A percentile compares a stretch with the other conserved stretches of the same genome.
Conservation (phyloP, 2,888 invertebrate species). For the Calameuta pallipes region DNA sequence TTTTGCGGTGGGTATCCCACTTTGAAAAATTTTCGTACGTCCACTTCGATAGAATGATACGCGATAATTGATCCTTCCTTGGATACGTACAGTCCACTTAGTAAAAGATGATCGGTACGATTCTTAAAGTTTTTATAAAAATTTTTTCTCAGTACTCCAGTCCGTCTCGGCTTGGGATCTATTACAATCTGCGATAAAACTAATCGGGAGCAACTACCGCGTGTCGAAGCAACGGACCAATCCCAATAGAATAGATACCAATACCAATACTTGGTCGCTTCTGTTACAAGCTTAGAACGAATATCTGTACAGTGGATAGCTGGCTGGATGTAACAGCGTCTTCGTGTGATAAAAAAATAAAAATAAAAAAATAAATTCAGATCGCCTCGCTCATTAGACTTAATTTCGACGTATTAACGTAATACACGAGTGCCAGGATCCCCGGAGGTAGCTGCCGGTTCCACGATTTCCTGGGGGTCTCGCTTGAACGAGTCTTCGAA, state of each 20-base stretch:
- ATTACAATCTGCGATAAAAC: slow-evolving; percentile 4
- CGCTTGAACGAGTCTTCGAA: slow-evolving; percentile 32
- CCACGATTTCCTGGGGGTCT: slow-evolving; percentile 9
- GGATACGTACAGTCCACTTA: background rate
- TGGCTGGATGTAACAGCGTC: background rate
- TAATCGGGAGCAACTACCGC: slow-evolving; percentile 38
- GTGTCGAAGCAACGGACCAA: slow-evolving; percentile 30
- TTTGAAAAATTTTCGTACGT: background rate
- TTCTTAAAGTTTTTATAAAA: background rate
- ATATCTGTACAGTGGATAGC: background rate
- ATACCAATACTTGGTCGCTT: background rate
- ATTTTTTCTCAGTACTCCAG: background rate
- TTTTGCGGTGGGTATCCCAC: background rate
- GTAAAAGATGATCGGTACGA: background rate
- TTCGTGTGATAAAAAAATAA: background rate
- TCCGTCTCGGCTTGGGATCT: background rate
- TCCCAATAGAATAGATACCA: background rate
- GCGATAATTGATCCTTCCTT: background rate
- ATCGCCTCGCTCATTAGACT: slow-evolving; percentile 3
- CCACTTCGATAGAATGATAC: background rate
- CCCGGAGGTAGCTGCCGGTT: background rate
- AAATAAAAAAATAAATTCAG: background rate
- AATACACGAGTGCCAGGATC: background rate
- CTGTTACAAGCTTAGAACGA: background rate
- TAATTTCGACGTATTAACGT: slow-evolving; percentile 6